Evolutionary conservation across 2,113 vertebrate species (phyloP).

Genomic region (Morone chrysops): DNA sequence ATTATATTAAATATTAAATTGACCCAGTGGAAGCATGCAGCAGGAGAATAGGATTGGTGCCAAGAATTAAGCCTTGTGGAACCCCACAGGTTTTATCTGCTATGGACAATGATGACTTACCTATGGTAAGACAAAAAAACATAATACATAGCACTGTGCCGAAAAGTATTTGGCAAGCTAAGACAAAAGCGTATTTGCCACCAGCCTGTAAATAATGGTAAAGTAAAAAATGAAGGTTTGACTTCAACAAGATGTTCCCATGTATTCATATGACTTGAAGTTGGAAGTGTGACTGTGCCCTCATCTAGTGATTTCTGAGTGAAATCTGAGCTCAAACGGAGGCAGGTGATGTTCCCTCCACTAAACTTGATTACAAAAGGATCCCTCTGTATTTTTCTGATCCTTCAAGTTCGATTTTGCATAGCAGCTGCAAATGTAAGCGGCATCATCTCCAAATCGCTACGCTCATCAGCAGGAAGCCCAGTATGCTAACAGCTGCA

Average conservation of each 20-base stretch:
- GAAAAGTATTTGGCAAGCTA: neutral
- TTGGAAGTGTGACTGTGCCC: neutral
- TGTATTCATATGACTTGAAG: neutral
- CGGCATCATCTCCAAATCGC: slow-evolving; percentile 15
- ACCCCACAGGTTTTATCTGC: no score
- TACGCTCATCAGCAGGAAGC: slow-evolving; percentile 7
- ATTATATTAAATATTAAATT: no score
- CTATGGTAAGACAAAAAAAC: no score
- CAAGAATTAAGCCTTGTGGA: no score
- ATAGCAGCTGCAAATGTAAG: slow-evolving; percentile 38
- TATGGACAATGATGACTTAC: no score
- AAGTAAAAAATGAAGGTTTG: neutral
- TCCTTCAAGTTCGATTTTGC: neutral
- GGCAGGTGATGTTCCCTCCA: slow-evolving; percentile 9
- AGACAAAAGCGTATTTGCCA: no score
- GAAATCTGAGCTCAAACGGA: slow-evolving; percentile 8
- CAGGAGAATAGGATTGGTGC: no score
- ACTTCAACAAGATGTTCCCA: neutral
- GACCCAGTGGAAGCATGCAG: no score
- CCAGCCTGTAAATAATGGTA: neutral
- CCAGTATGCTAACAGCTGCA: slow-evolving; percentile 57
- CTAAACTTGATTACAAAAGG: neutral
- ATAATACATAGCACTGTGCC: neutral
- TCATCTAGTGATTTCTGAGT: neutral
- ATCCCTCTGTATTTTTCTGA: neutral